Base-by-base conservation (phyloP, 2,888 invertebrate species). In the Furcula furcula region DNA sequence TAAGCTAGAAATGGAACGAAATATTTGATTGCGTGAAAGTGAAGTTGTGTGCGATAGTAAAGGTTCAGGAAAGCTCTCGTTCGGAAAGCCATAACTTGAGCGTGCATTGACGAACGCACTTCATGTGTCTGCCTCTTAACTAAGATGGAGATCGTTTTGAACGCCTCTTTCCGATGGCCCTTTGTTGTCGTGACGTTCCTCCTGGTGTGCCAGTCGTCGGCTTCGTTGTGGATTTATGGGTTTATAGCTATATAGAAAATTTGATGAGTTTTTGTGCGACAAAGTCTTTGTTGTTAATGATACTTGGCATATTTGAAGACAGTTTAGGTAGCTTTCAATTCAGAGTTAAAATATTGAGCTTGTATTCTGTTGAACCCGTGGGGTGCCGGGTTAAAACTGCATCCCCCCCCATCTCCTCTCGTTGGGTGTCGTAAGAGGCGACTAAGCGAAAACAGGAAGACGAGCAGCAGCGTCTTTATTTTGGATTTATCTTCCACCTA, bases 81-180 rank as follows among this genome's bases (percentile, higher is more conserved):
- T 77, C 65, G 69, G 61, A 76, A 74, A 77, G 78, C 71, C 72
- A 73, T 76, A 77, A 73, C 79, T 77, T 63, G 69, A 83, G 80
- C 76, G 76, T 72, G 72, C 79, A 77, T 76, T 79, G 84, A 81
- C 76, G 79, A 74, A 76, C 76, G 79, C 76, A 71, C 65, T 75
- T 73, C 65, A 58, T 80, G 81, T 74, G 76, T 68, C 73, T 58
- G 64, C 74, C 73, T 64, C 77, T 77, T 73, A 69, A 76, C 72
- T 77, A 73, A 73, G 74, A 78, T 75, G 72, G 67, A 73, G 74
- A 78, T 78, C 74, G 67, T 68, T 77, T 72, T 73, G 76, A 76
- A 78, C 73, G 71, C 70, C 74, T 66, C 68, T 78, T 68, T 76
- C 70, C 75, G 75, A 79, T 74, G 71, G 69, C 74, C 65, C 68